Base-by-base conservation (phyloP, 2,113 vertebrate species). In the Peromyscus polionotus region DNA sequence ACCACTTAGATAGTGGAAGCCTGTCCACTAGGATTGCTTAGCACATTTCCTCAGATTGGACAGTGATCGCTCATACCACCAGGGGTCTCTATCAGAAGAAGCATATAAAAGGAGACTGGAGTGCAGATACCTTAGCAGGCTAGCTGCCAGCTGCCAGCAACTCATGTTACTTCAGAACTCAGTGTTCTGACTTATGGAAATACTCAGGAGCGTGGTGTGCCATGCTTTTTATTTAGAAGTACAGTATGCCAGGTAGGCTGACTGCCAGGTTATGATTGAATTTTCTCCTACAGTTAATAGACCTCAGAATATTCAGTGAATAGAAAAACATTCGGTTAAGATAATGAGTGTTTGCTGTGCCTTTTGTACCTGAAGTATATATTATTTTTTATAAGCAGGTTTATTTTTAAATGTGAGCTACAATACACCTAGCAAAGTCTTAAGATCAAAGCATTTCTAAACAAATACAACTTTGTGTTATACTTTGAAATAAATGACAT, bases 401-500 rank as follows among this genome's bases (percentile, higher is more conserved):
- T 98, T 98, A 98, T 99, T 99, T 99, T 98, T 61, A 98, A 98
- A 98, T 98, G 98, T 98, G 97, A 98, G 98, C 93, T 87, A 97
- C 98, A 98, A 98, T 98, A 98, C 98, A 98, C 97, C 98, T 98
- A 97, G 97, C 98, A 98, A 99, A 98, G 98, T 39, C 98, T 98
- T 99, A 98, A 97, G 87, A 98, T 98, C 98, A 83, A 98, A 98
- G 97, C 98, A 99, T 99, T 99, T 51, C 28, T 79, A 79, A 33
- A 79, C 17, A 79, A 98, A 98, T 98, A 98, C 98, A 99, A 99
- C 98, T 98, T 98, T 98, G 97, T 97, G 98, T 99, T 99, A 98
- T 98, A 98, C 98, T 98, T 99, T 98, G 98, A 98, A 99, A 99
- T 99, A 98, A 99, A 97, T 99, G 98, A 97, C 98, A 28, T 65